Percentiles rank a stretch among this genome's conserved stretches.
These are phyloP conservation scores for Panthera leo DNA, from an alignment of 2,113 vertebrate genomes.

Conservation along the genomic window DNA sequence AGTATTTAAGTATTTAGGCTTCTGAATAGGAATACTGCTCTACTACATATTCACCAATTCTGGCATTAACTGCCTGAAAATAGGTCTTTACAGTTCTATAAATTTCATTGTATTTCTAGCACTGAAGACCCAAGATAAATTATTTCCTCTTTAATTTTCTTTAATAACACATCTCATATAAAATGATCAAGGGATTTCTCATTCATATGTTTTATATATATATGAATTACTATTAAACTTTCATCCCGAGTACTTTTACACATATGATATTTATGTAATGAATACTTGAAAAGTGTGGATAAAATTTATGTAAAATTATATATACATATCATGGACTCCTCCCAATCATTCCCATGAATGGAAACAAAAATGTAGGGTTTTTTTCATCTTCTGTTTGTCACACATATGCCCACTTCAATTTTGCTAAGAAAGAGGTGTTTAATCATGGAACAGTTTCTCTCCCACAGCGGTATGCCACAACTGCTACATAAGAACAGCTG, in stretches of 20 bases:
- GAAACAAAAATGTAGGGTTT: not conserved
- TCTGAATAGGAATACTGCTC: not conserved
- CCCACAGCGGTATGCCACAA: conserved; percentile 90
- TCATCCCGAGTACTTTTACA: not conserved
- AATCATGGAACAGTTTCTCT: conserved; percentile 82
- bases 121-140: not conserved
- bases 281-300: not conserved
- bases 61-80: not conserved
- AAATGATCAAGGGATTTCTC: conserved; percentile 1
- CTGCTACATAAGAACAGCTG: conserved; percentile 84
- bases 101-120: conserved; percentile 15
- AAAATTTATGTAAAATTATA: conserved; percentile 39
- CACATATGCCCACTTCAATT: conserved; percentile 72
- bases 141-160: not conserved
- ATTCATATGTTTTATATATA: not conserved
- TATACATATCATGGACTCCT: not conserved
- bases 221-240: not conserved
- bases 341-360: not conserved
- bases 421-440: conserved; percentile 75
- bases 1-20: not conserved
- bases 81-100: not conserved
- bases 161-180: not conserved
- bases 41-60: not conserved
- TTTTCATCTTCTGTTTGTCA: conserved; percentile 80
- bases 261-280: not conserved